Evolutionary conservation across 1,140 invertebrate species (phyloP).

Genomic region (Drosophila kanapiae): DNA sequence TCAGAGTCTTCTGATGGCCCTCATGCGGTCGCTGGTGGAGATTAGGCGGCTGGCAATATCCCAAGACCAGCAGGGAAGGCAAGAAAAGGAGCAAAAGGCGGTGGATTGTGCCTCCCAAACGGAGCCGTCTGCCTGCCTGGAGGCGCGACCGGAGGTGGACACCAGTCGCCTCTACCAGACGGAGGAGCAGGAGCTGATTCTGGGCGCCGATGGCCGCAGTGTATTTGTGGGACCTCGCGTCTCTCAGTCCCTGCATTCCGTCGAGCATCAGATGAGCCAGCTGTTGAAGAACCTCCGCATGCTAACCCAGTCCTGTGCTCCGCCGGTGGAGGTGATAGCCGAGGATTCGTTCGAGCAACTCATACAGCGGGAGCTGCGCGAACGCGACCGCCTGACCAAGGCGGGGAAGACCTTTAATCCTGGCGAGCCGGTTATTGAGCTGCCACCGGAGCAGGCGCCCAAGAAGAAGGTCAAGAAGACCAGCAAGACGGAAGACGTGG

Average conservation of each 20-base stretch:
- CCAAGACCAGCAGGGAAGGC: not conserved
- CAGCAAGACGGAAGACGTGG: conserved; percentile 2
- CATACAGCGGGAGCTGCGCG: conserved; percentile 34
- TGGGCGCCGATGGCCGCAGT: conserved; percentile 25
- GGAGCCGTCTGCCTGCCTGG: conserved; percentile 29
- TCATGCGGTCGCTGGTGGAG: conserved; percentile 54
- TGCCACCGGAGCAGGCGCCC: not conserved
- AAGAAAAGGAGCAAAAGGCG: not conserved
- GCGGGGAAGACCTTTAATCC: conserved; percentile 20
- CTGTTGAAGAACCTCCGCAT: conserved; percentile 35
- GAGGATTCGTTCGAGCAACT: conserved; percentile 33
- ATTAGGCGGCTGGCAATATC: not conserved
- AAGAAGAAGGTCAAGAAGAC: not conserved
- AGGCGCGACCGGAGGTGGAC: conserved; percentile 18
- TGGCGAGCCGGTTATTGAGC: conserved; percentile 1
- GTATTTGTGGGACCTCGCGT: conserved; percentile 56
- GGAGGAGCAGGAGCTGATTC: conserved; percentile 28
- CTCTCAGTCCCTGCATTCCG: conserved; percentile 37
- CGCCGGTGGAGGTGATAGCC: conserved; percentile 57
- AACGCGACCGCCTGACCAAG: conserved; percentile 41
- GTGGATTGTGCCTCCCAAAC: conserved; percentile 28
- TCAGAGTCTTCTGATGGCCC: conserved; percentile 57
- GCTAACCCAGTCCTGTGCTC: conserved; percentile 50
- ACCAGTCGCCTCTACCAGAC: conserved; percentile 23
- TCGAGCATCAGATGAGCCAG: conserved; percentile 38